Evolutionary conservation across 2,113 vertebrate species (phyloP).

Genomic region (Azemiops feae): DNA sequence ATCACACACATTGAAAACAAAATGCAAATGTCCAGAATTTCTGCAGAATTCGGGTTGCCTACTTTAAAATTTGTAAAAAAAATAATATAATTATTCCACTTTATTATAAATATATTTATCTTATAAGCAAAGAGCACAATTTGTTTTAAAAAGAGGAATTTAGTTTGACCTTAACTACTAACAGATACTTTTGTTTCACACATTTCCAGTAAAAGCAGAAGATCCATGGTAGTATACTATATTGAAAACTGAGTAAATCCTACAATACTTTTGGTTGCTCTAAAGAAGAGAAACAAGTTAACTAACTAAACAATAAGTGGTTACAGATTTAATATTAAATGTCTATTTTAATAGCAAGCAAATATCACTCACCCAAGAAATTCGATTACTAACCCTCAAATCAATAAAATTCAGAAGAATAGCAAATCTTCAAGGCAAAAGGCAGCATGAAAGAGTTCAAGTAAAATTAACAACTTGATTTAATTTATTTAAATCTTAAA

Average conservation of each 20-base stretch:
- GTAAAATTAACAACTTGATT: background rate
- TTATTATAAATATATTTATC: background rate
- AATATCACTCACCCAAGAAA: background rate
- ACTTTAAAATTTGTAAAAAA: background rate
- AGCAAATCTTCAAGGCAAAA: background rate
- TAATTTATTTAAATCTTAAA: background rate
- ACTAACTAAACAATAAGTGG: background rate
- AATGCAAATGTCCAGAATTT: background rate
- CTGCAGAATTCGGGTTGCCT: background rate
- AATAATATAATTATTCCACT: background rate
- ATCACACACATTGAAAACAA: background rate
- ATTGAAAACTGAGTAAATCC: background rate
- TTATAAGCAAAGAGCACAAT: background rate
- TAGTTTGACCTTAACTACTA: background rate
- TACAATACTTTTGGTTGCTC: background rate
- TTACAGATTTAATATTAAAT: background rate
- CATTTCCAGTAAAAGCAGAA: background rate
- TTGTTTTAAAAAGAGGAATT: background rate
- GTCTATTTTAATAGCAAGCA: background rate
- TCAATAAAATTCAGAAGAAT: background rate
- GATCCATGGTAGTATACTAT: background rate
- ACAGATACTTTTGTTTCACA: background rate
- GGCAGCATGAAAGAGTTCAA: background rate
- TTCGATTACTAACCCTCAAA: background rate
- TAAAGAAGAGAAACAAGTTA: background rate